A percentile compares a stretch with the other conserved stretches of the same genome.
phyloP scores from a whole-genome alignment of 2,797 vertebrate species.

The Jordanella pulchra region DNA sequence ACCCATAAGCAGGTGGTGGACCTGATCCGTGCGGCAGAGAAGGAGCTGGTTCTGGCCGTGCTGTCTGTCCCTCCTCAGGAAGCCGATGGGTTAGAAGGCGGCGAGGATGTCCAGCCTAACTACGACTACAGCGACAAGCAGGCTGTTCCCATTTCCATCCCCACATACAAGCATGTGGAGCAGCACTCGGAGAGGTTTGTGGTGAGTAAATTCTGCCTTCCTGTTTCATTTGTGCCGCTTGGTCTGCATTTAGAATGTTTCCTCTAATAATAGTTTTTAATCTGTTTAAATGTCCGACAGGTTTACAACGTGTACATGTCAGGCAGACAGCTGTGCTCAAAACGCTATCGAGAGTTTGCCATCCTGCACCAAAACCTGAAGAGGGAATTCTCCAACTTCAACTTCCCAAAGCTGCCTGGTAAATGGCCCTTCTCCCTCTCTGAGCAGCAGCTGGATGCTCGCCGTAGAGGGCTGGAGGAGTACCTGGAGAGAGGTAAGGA shows the following conservation, averaged over 20 bases:
- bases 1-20: constrained; percentile 99
- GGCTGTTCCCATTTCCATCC: constrained; percentile 95
- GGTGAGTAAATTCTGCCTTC: constrained; percentile 79
- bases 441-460: constrained; percentile 93
- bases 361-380: constrained; percentile 96
- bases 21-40: constrained; percentile 94
- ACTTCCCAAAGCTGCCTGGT: constrained; percentile 92
- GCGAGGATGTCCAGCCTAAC: constrained; percentile 89
- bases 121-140: constrained; percentile 98
- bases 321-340: constrained; percentile 92
- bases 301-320: constrained; percentile 98
- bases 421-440: constrained; percentile 98
- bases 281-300: constrained; percentile 60
- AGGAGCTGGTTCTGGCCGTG: constrained; percentile 93
- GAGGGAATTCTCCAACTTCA: constrained; percentile 92
- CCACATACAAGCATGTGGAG: constrained; percentile 96
- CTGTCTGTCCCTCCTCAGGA: constrained; percentile 93
- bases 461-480: constrained; percentile 92
- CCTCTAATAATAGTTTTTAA: not conserved
- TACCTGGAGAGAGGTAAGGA: constrained; percentile 83
- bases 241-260: not conserved
- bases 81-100: constrained; percentile 89
- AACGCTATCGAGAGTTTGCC: constrained; percentile 93
- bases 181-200: constrained; percentile 96
- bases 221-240: too few relatives aligned